Evolutionary conservation across 2,797 vertebrate genomes (phyloP).

Genomic region (Clangula hyemalis): DNA sequence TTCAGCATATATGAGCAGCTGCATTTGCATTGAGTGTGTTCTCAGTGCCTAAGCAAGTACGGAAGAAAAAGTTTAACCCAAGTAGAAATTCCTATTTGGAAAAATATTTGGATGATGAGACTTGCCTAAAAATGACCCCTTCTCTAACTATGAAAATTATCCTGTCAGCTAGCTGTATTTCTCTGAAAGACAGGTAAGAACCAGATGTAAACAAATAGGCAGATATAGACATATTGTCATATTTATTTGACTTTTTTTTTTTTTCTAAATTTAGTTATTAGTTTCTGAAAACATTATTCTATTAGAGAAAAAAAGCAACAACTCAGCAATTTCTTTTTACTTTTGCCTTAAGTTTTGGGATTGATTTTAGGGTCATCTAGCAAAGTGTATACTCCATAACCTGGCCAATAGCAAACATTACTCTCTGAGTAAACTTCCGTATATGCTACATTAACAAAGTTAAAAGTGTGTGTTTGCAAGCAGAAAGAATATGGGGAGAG

Average conservation of each 20-base stretch:
- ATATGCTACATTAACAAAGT: neutral
- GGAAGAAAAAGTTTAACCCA: neutral
- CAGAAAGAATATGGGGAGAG: neutral
- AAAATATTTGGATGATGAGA: conserved; percentile 17
- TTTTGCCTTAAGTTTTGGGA: conserved; percentile 1
- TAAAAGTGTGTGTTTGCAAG: neutral
- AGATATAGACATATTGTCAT: neutral
- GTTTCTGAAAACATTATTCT: conserved; percentile 2
- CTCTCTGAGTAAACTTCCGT: neutral
- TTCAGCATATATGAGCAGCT: neutral
- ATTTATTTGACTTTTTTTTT: conserved; percentile 15
- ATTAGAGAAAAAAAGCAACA: neutral
- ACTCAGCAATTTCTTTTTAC: neutral
- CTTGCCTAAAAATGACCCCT: neutral
- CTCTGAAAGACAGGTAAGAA: neutral
- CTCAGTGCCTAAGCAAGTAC: neutral
- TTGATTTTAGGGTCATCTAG: neutral
- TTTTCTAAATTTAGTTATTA: neutral
- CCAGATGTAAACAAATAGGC: neutral
- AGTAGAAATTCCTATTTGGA: neutral
- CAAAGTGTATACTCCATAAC: neutral
- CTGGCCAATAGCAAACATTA: conserved; percentile 1
- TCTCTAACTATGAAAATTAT: neutral
- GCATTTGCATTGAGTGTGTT: neutral
- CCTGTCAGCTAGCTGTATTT: neutral